Conservation (phyloP, 2,888 invertebrate genomes). For the Phengaris arion region DNA sequence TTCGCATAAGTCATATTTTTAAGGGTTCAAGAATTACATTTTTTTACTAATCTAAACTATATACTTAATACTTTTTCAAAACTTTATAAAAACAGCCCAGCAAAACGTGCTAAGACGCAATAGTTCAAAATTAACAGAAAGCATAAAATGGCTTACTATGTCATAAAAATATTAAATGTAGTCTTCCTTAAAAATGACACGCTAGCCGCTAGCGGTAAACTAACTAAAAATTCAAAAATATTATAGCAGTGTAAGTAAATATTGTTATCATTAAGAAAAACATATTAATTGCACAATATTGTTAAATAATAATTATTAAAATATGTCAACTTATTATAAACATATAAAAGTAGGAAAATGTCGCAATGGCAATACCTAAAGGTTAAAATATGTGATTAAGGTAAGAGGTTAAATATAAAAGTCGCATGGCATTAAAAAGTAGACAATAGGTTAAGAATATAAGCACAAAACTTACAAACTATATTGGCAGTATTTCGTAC, state of each 20-base stretch:
- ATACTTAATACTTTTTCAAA: too few species aligned
- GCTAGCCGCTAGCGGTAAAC: background rate
- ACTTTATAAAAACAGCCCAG: too few species aligned
- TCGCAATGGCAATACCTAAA: conserved; percentile 25
- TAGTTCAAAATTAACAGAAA: background rate
- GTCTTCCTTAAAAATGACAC: background rate
- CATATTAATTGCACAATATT: conserved; percentile 14
- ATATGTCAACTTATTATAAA: conserved; percentile 24
- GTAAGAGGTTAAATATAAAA: conserved; percentile 31
- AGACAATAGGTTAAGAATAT: conserved; percentile 42
- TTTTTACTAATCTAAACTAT: too few species aligned
- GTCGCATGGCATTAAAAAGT: conserved; percentile 43
- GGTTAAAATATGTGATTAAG: conserved; percentile 7
- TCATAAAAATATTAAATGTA: conserved; percentile 5
- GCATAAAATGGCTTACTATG: background rate
- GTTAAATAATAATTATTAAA: conserved; percentile 22
- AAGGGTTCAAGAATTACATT: too few species aligned
- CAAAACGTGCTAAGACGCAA: too few species aligned
- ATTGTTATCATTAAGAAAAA: conserved; percentile 7
- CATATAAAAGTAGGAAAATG: conserved; percentile 26
- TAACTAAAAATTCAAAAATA: background rate
- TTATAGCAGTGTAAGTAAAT: background rate
- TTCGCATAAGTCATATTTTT: too few species aligned
- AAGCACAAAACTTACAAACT: conserved; percentile 57
- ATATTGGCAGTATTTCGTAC: conserved; percentile 56